A percentile compares a stretch with the other conserved stretches of the same genome.
These are phyloP conservation scores for Ectobius pallidus DNA, from an alignment of 2,888 invertebrate genomes.

Conservation along the genomic window DNA sequence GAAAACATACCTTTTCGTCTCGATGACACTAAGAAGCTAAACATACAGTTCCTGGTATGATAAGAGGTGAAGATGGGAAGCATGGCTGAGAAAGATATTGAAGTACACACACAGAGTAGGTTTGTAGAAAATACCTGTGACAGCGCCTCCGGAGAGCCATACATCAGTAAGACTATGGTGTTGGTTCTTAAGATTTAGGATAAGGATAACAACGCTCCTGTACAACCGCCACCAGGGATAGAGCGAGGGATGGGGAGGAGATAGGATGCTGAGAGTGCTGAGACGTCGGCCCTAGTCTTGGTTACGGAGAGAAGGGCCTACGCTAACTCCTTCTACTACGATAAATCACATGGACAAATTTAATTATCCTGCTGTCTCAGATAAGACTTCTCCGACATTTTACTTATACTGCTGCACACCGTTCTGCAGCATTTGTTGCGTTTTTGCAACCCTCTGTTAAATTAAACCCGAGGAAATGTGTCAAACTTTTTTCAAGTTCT, in stretches of 20 bases:
- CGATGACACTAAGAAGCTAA: too few species aligned
- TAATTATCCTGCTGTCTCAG: constrained; percentile 57
- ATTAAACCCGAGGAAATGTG: not conserved
- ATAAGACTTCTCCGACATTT: constrained; percentile 10
- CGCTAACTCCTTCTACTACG: constrained; percentile 15
- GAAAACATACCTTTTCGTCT: too few species aligned
- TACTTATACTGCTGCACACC: constrained; percentile 7
- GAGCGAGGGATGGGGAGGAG: too few species aligned
- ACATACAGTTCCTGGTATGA: not conserved
- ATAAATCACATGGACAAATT: constrained; percentile 65
- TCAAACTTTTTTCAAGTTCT: too few species aligned
- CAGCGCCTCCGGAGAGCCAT: constrained; percentile 25
- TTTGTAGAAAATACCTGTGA: constrained; percentile 21
- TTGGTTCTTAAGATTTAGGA: constrained; percentile 25
- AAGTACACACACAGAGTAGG: not conserved
- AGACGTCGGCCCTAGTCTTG: constrained; percentile 9
- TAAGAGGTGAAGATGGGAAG: too few species aligned
- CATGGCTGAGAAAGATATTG: not conserved
- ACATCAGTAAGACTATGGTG: constrained; percentile 16
- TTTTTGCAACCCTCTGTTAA: too few species aligned
- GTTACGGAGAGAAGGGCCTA: constrained; percentile 6
- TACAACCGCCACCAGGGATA: constrained; percentile 9
- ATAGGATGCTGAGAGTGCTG: too few species aligned
- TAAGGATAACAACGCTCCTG: constrained; percentile 11
- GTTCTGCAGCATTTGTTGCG: not conserved